These are phyloP conservation scores for Paracentrotus lividus DNA, from an alignment of 53 echinoderm and acorn worm genomes.

Conservation along the genomic window DNA sequence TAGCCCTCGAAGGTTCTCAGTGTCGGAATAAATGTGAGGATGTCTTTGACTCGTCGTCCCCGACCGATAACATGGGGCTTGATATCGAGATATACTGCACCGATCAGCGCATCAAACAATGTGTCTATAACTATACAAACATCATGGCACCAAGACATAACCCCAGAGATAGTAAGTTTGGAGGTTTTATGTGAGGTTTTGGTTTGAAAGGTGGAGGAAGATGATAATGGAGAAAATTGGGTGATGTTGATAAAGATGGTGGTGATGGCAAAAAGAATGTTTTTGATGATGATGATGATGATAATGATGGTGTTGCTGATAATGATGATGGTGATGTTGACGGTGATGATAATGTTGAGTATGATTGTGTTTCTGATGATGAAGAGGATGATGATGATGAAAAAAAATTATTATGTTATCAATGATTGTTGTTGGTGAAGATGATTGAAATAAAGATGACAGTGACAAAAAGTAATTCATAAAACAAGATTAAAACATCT, in stretches of 20 bases:
- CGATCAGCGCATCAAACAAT: slow-evolving; percentile 79
- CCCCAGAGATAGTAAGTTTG: slow-evolving; percentile 95
- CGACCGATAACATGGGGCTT: slow-evolving; percentile 80
- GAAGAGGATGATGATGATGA: neutral
- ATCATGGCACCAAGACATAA: slow-evolving; percentile 79
- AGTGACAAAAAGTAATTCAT: neutral
- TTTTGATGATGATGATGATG: slow-evolving; percentile 20
- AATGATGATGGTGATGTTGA: slow-evolving; percentile 3
- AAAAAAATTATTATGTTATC: neutral
- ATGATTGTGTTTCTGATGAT: neutral
- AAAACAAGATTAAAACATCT: neutral
- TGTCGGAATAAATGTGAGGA: slow-evolving; percentile 89
- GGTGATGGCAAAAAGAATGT: too few species aligned
- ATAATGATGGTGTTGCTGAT: slow-evolving; percentile 11
- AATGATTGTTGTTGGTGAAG: neutral
- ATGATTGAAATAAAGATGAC: neutral
- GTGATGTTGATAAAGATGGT: slow-evolving; percentile 26
- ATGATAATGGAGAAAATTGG: neutral
- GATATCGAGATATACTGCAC: slow-evolving; percentile 87
- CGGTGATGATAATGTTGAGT: slow-evolving; percentile 2
- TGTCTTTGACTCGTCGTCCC: slow-evolving; percentile 83
- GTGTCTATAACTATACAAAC: slow-evolving; percentile 91
- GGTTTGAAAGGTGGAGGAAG: neutral
- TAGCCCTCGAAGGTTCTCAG: slow-evolving; percentile 74
- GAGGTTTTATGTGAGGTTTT: neutral